Base-by-base conservation (phyloP, 2,888 invertebrate species). In the Campoplex nolae region DNA sequence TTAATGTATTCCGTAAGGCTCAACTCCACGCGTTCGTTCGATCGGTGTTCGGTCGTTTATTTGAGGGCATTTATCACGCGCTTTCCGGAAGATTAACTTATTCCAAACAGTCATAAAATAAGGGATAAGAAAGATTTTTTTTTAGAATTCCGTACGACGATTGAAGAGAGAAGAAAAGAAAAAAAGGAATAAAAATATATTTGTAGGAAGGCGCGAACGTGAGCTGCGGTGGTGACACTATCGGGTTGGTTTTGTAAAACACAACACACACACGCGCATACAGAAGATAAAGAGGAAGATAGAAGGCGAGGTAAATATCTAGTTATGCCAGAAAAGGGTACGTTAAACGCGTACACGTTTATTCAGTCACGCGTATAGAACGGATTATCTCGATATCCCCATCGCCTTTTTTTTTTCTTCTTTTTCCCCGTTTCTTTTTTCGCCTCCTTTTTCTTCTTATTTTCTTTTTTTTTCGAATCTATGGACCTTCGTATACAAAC, bases 261-360 rank as follows among this genome's bases (percentile, higher is more conserved):
- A 16, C 11, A 62, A 62, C 23, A 23, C 23, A 23, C 23, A 23
- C 23, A 23, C 23, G 62, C 38, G 58, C 70, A 56, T 28, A 42
- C 35, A 71, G 73, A 54, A 51, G 73, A 42, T 54, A 28, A 16
- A 58, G 48, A n/a, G 51, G 51, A 48, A 35, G 68, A n/a, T 16
- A 68, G 68, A 58, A 16, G 23, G 51, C 28, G 73, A 42, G 68
- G 74, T 35, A 51, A n/a, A 42, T 78, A 87, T 87, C 84, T 82
- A 65, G 84, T 79, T 87, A 82, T 87, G 65, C 82, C 87, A 82
- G 84, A 84, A 87, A 87, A 82, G 79, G 75, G 79, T 58, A 76
- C 80, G 70, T 78, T 77, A 42, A 82, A 84, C 81, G 75, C 81
- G 68, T 78, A 84, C 84, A 77, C 84, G 81, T 87, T 87, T 84